Conservation (phyloP, 2,113 vertebrate genomes). For the Gambusia affinis region DNA sequence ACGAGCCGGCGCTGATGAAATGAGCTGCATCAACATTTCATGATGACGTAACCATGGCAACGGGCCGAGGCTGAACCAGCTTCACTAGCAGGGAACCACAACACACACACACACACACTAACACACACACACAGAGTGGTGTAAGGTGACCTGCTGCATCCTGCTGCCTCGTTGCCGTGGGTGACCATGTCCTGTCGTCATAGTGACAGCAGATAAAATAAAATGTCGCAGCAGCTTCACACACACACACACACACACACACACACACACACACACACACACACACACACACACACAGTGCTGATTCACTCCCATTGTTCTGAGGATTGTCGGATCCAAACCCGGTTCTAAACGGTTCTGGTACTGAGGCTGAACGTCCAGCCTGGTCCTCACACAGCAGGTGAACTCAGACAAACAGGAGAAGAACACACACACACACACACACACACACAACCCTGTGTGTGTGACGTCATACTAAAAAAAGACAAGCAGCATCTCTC, state of each 20-base stretch:
- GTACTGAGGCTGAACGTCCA: too few relatives aligned
- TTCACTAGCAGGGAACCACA: not conserved
- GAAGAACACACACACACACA: conserved; percentile 1
- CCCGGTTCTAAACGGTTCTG: not conserved
- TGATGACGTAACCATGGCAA: not conserved
- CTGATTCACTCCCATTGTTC: not conserved
- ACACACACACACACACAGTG: not conserved
- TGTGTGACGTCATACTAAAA: not conserved
- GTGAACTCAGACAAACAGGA: not conserved
- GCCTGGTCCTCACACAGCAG: too few relatives aligned
- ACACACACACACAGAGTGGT: not conserved
- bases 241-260: not conserved
- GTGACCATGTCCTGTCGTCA: conserved; percentile 53
- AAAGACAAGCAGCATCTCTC: conserved; percentile 12
- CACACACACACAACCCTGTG: not conserved
- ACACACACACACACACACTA: not conserved
- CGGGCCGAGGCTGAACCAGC: not conserved
- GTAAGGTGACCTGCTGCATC: conserved; percentile 23
- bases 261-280: not conserved
- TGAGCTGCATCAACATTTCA: not conserved
- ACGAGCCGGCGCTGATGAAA: too few relatives aligned
- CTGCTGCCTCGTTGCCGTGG: conserved; percentile 41
- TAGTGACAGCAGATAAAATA: conserved; percentile 43
- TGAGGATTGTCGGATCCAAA: not conserved
- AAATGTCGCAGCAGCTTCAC: conserved; percentile 18